These are phyloP conservation scores for Hartigia nigra DNA, from an alignment of 2,888 invertebrate genomes.

Conservation along the genomic window DNA sequence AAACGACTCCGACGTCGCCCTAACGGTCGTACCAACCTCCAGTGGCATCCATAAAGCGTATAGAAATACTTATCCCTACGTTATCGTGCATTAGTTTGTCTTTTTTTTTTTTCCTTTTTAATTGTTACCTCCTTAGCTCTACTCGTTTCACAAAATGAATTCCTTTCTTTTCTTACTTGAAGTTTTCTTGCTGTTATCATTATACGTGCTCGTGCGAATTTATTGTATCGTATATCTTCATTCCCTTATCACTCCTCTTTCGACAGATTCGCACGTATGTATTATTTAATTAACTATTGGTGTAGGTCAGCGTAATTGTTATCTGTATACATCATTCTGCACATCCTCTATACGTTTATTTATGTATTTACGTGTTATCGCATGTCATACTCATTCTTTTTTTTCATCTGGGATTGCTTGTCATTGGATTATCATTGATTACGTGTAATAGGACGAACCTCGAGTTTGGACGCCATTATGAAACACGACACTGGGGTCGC, in stretches of 20 bases:
- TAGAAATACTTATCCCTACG: background rate
- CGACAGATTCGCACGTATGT: background rate
- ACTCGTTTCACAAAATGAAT: background rate
- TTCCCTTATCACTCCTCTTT: background rate
- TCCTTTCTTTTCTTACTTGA: conserved; percentile 51
- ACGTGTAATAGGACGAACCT: background rate
- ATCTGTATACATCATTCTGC: background rate
- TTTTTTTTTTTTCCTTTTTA: background rate
- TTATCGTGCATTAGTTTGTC: background rate
- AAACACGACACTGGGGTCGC: background rate
- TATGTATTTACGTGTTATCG: background rate
- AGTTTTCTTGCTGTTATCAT: background rate
- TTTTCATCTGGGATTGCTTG: background rate
- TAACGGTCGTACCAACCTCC: conserved; percentile 16
- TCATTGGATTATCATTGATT: background rate
- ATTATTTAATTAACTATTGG: background rate
- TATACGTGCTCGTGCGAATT: background rate
- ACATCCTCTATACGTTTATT: background rate
- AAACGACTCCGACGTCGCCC: conserved; percentile 10
- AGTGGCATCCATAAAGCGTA: conserved; percentile 10
- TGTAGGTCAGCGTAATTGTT: background rate
- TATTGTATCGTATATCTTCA: background rate
- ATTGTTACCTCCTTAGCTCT: background rate
- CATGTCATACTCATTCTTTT: background rate
- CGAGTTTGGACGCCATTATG: background rate